A percentile compares a stretch with the other conserved stretches of the same genome.
Evolutionary conservation across 2,888 invertebrate species (phyloP).

Genomic region (Sarcophaga subvicina): DNA sequence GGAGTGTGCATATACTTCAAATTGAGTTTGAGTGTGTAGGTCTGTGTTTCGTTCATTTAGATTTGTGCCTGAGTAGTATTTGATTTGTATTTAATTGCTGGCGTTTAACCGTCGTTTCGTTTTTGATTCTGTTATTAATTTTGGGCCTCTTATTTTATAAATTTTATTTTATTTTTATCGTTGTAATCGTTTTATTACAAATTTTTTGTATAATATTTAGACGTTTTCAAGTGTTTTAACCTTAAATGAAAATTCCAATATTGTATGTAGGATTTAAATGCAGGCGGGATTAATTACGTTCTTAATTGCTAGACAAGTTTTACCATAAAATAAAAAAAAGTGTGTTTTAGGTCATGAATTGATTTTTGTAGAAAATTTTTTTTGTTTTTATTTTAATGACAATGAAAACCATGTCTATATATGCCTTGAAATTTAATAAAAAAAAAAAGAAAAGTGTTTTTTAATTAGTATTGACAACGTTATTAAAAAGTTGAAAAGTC

Average conservation of each 20-base stretch:
- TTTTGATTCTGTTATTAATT: constrained; percentile 19
- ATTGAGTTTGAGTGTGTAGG: constrained; percentile 8
- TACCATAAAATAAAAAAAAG: no score
- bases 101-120: constrained; percentile 40
- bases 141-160: neutral
- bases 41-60: constrained; percentile 36
- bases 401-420: no score
- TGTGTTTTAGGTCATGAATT: no score
- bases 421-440: no score
- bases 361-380: no score
- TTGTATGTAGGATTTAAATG: neutral
- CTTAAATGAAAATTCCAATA: constrained; percentile 1
- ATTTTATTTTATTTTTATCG: constrained; percentile 13
- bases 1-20: neutral
- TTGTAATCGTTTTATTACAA: constrained; percentile 3
- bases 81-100: constrained; percentile 66
- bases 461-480: no score
- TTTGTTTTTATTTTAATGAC: no score
- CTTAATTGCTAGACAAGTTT: neutral
- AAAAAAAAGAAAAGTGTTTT: neutral
- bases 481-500: no score
- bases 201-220: constrained; percentile 25
- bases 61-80: constrained; percentile 63
- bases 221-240: constrained; percentile 40
- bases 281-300: constrained; percentile 3